A percentile compares a stretch with the other conserved stretches of the same genome.
phyloP scores from a whole-genome alignment of 2,888 invertebrate genomes.

The Eudemis profundana region DNA sequence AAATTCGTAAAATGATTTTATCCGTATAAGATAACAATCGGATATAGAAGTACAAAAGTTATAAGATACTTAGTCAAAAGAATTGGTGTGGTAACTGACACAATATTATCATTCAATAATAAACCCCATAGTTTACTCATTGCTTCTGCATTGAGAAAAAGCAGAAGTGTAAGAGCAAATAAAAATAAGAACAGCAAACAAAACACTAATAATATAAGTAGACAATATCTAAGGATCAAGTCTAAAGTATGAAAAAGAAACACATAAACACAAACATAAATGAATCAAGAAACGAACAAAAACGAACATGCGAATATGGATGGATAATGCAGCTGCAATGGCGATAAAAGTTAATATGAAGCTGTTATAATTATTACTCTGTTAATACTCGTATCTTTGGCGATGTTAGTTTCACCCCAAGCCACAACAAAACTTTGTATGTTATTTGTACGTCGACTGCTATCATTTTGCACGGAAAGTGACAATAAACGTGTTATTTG shows the following conservation, averaged over 20 bases:
- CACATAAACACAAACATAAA: constrained; percentile 20
- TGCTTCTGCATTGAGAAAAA: constrained; percentile 81
- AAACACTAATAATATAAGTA: constrained; percentile 36
- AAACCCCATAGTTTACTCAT: constrained; percentile 57
- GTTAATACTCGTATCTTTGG: constrained; percentile 64
- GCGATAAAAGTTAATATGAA: constrained; percentile 65
- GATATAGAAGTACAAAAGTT: constrained; percentile 30
- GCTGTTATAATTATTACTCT: constrained; percentile 55
- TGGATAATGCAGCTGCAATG: constrained; percentile 80
- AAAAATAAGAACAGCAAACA: constrained; percentile 45
- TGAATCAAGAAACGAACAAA: constrained; percentile 19
- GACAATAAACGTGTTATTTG: constrained; percentile 8
- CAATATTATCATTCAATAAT: background rate
- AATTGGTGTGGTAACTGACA: constrained; percentile 74
- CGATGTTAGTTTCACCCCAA: constrained; percentile 70
- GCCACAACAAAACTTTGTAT: constrained; percentile 83
- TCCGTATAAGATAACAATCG: too few species aligned
- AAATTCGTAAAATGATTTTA: too few species aligned
- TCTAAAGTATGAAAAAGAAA: constrained; percentile 21
- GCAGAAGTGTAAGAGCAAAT: constrained; percentile 53
- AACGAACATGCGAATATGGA: constrained; percentile 51
- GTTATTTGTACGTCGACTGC: constrained; percentile 56
- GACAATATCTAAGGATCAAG: constrained; percentile 25
- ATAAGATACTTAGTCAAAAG: constrained; percentile 66
- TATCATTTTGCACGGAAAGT: constrained; percentile 60